A percentile compares a stretch with the other conserved stretches of the same genome.
Evolutionary conservation across 23 tunicate species (phyloP).

Genomic region (Botrylloides violaceus): DNA sequence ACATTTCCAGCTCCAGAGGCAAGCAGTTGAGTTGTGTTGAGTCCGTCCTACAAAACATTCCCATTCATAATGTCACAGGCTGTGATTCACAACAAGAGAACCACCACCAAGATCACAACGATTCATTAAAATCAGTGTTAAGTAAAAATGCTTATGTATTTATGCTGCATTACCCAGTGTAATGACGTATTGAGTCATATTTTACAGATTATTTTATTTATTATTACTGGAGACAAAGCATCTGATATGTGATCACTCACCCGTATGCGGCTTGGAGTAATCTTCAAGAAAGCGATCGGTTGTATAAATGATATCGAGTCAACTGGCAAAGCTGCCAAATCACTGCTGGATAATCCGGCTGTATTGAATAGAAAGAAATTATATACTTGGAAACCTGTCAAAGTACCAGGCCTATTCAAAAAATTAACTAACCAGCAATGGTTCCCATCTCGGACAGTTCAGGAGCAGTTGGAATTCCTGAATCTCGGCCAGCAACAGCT

Average conservation of each 20-base stretch:
- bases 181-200: too few relatives aligned
- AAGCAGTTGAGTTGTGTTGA: slow-evolving; percentile 13
- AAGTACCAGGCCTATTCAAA: too few relatives aligned
- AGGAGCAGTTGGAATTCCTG: slow-evolving; percentile 29
- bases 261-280: slow-evolving; percentile 26
- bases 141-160: too few relatives aligned
- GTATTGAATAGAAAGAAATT: neutral
- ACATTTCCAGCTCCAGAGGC: slow-evolving; percentile 17
- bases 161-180: neutral
- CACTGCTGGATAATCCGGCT: slow-evolving; percentile 28
- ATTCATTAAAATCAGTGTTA: too few relatives aligned
- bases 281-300: slow-evolving; percentile 13
- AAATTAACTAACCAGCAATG: slow-evolving; percentile 35
- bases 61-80: too few relatives aligned
- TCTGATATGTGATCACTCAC: too few relatives aligned
- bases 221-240: too few relatives aligned
- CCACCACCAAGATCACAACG: too few relatives aligned
- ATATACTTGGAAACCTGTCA: too few relatives aligned
- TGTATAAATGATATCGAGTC: slow-evolving; percentile 30
- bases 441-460: slow-evolving; percentile 39
- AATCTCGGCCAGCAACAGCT: neutral
- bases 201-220: too few relatives aligned
- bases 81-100: too few relatives aligned
- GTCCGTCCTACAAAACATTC: neutral
- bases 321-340: slow-evolving; percentile 23